Base-by-base conservation (phyloP, 2,797 vertebrate genomes). In the Coregonus sp. region DNA sequence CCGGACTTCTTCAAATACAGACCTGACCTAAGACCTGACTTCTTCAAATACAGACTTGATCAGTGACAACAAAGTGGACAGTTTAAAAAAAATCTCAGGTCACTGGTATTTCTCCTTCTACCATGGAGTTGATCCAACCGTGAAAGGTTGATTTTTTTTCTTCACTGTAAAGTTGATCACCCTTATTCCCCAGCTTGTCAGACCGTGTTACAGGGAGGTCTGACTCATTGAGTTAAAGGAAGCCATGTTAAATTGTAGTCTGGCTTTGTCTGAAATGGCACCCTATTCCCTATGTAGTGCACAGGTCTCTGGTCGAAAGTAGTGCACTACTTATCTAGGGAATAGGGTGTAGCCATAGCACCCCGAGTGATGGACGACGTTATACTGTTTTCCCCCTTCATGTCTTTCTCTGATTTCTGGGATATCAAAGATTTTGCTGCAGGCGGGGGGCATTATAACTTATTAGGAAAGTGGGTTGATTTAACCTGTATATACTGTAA, bases 401-500 rank as follows among this genome's bases (percentile, higher is more conserved):
- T 33, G 0, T 33, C 31, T 33, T 83, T 83, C 12, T 67, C 12
- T 67, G 74, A 72, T 79, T 79, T 70, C 33, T 81, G 47, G 63
- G 74, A 51, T 56, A 18, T 37, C 25, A 71, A 71, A 61, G 54
- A 37, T 7, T 56, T 82, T 78, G 70, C 82, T 82, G 73, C 47
- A 54, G 40, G 40, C 9, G 9, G 2, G 40, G 20, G 20, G 85
- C 84, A 80, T 75, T 89, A 87, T 89, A 86, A 80, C 89, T 79
- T 88, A 85, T 88, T 9, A 63, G 9, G 40, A 47, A 47, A 78
- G 91, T 84, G 81, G 89, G 87, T 93, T 93, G 93, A 96, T 94
- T 95, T 94, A 95, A 95, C 90, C 92, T 97, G 96, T 97, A 97
- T 91, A 97, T 97, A 97, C 83, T 98, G 96, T 97, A 96, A 89